Conservation (phyloP, 2,113 vertebrate species). For the Dicerorhinus sumatrensis region DNA sequence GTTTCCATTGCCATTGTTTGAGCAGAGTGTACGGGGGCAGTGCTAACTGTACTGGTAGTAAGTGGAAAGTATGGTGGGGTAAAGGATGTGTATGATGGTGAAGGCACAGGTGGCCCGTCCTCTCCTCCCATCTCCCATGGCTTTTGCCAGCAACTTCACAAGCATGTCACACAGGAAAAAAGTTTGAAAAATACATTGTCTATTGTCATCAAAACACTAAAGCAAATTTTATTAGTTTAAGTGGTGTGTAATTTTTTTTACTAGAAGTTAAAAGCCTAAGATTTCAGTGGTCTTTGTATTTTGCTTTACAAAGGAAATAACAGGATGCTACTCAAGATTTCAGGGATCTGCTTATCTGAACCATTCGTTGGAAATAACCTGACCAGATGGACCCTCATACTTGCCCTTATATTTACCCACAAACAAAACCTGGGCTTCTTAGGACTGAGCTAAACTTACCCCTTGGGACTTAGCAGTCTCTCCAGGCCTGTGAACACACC, state of each 20-base stretch:
- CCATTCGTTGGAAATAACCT: not conserved
- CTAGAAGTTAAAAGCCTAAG: not conserved
- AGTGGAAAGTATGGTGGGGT: not conserved
- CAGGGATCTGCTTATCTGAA: not conserved
- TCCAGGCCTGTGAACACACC: not conserved
- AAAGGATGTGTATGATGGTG: not conserved
- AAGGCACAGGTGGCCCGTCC: not conserved
- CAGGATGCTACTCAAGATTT: not conserved
- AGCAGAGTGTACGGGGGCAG: not conserved
- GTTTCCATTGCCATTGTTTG: not conserved
- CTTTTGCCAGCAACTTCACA: not conserved
- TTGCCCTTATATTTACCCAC: not conserved
- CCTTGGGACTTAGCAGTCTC: not conserved
- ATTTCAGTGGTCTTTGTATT: constrained; percentile 33
- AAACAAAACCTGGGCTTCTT: not conserved
- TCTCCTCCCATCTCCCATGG: not conserved
- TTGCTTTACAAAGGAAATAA: not conserved
- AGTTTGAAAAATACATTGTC: not conserved
- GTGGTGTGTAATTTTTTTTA: not conserved
- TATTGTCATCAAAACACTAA: not conserved
- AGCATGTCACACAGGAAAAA: not conserved
- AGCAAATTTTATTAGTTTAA: constrained; percentile 21
- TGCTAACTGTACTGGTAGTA: not conserved
- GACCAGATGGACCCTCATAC: not conserved
- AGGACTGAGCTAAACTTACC: not conserved